Percentiles rank a stretch among this genome's conserved stretches.
phyloP scores from a whole-genome alignment of 2,888 invertebrate genomes.

The Salticus scenicus region DNA sequence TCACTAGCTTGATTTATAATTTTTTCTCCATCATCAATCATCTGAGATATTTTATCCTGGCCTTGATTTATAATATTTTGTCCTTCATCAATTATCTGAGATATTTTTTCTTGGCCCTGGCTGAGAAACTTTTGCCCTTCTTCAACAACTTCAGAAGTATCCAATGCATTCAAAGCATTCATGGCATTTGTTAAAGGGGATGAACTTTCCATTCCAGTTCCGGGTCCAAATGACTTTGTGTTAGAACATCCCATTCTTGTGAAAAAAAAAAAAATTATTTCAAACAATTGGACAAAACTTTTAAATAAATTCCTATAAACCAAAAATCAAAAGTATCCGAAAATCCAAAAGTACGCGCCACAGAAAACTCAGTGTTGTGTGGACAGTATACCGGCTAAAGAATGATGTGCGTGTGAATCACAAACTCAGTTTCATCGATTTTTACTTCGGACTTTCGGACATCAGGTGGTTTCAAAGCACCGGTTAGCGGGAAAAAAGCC shows the following conservation, averaged over 20 bases:
- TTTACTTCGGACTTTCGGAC: constrained; percentile 40
- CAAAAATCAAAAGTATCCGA: too few species aligned
- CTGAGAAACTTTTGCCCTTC: constrained; percentile 26
- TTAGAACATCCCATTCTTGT: constrained; percentile 54
- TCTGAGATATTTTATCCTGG: neutral
- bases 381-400: too few species aligned
- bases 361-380: too few species aligned
- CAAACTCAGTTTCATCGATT: constrained; percentile 46
- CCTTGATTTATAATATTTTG: constrained; percentile 39
- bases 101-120: constrained; percentile 12
- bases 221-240: constrained; percentile 46
- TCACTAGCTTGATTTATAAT: constrained; percentile 49
- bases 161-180: constrained; percentile 46
- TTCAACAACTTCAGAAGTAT: constrained; percentile 41
- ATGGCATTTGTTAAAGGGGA: constrained; percentile 46
- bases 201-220: constrained; percentile 25
- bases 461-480: constrained; percentile 55
- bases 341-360: too few species aligned
- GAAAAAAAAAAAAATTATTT: neutral
- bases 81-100: constrained; percentile 20
- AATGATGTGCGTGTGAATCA: constrained; percentile 35
- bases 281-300: neutral
- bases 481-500: constrained; percentile 36
- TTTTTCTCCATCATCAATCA: constrained; percentile 35
- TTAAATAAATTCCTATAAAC: too few species aligned